Percentiles rank a stretch among this genome's conserved stretches.
Conservation (phyloP, 2,797 vertebrate species). For the Gallirallus australis region DNA sequence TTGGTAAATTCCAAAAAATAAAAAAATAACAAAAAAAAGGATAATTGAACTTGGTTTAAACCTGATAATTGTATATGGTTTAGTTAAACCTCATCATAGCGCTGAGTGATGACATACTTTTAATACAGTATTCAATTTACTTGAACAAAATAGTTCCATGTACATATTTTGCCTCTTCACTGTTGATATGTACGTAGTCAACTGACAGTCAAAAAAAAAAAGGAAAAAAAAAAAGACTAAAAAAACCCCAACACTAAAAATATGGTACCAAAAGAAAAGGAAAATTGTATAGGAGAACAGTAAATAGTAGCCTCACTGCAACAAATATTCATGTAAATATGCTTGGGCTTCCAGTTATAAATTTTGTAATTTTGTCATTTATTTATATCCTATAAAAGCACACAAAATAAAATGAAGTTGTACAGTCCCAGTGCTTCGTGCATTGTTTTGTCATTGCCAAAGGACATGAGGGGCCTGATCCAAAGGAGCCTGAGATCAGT, state of each 20-base stretch:
- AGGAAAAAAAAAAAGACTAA: too few species aligned
- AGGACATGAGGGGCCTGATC: not conserved
- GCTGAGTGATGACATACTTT: constrained; percentile 92
- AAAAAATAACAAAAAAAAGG: constrained; percentile 38
- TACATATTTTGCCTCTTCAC: constrained; percentile 98
- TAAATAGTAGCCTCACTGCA: constrained; percentile 89
- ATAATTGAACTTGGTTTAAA: constrained; percentile 85
- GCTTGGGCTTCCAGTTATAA: constrained; percentile 99
- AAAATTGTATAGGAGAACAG: constrained; percentile 86
- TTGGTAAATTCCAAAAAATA: constrained; percentile 84
- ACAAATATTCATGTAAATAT: constrained; percentile 93
- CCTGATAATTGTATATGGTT: constrained; percentile 87
- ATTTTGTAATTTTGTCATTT: constrained; percentile 99
- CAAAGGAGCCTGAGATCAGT: not conserved
- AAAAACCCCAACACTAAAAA: constrained; percentile 81
- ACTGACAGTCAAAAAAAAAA: constrained; percentile 76
- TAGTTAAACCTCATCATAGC: constrained; percentile 89
- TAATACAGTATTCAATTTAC: constrained; percentile 95
- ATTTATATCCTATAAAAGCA: constrained; percentile 99
- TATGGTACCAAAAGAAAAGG: constrained; percentile 92
- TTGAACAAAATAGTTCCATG: constrained; percentile 89
- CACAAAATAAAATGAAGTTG: constrained; percentile 97
- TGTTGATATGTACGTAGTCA: constrained; percentile 97
- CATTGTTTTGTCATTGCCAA: constrained; percentile 41
- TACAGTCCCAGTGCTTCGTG: constrained; percentile 83